Percentiles rank a stretch among this genome's conserved stretches.
Conservation (phyloP, 2,888 invertebrate species). For the Andrena fulva region DNA sequence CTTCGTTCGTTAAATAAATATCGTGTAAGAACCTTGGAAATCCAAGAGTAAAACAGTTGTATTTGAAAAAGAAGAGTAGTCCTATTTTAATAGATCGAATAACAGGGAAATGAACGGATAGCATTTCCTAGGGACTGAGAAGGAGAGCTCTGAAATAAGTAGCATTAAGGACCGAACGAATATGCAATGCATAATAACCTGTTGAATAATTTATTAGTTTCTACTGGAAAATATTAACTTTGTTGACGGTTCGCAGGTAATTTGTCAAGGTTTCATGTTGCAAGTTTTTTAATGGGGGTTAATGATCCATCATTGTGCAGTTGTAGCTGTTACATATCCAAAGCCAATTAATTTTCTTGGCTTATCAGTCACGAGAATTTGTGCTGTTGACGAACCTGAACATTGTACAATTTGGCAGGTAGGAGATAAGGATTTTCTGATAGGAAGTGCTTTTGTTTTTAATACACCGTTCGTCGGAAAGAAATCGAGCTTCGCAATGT, state of each 20-base stretch:
- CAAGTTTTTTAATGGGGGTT: constrained; percentile 12
- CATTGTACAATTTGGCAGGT: constrained; percentile 49
- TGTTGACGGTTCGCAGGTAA: constrained; percentile 8
- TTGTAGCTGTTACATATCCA: constrained; percentile 17
- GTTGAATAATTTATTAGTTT: constrained; percentile 31
- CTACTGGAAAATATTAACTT: constrained; percentile 29
- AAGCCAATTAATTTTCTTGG: constrained; percentile 14
- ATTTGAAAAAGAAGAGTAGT: background rate
- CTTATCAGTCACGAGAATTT: constrained; percentile 60
- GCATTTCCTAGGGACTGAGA: background rate
- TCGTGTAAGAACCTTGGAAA: background rate
- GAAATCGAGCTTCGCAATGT: background rate
- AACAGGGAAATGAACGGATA: background rate
- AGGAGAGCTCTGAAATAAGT: background rate
- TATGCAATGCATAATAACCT: constrained; percentile 41
- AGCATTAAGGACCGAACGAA: background rate
- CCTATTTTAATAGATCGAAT: background rate
- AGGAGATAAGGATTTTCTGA: constrained; percentile 33
- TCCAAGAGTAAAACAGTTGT: background rate
- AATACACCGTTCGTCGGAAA: constrained; percentile 23
- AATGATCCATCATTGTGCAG: constrained; percentile 20
- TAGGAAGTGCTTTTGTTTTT: constrained; percentile 64
- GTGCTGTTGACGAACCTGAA: constrained; percentile 46
- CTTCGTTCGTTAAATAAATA: background rate
- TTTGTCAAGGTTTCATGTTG: constrained; percentile 57